phyloP scores from a whole-genome alignment of 2,113 vertebrate genomes.

The Opisthocomus hoazin region DNA sequence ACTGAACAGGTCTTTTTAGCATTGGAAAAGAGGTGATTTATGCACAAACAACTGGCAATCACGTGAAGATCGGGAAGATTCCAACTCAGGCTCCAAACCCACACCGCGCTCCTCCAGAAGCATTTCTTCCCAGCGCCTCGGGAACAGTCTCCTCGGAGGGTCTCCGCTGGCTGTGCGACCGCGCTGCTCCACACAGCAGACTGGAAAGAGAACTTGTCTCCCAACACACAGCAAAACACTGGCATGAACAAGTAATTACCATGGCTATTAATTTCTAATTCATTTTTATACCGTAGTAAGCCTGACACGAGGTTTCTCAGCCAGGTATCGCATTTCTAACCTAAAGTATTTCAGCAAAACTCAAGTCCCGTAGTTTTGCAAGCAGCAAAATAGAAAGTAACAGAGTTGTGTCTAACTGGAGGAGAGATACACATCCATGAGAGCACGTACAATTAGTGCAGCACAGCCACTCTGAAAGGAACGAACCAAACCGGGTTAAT shows the following conservation, averaged over 20 bases:
- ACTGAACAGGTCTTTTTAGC: background rate
- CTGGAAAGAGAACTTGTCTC: background rate
- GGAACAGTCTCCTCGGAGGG: background rate
- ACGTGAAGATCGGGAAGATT: background rate
- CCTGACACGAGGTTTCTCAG: background rate
- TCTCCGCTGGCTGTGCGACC: background rate
- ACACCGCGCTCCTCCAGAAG: background rate
- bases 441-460: constrained; percentile 37
- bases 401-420: constrained; percentile 23
- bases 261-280: constrained; percentile 61
- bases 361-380: constrained; percentile 45
- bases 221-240: background rate
- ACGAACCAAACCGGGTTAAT: background rate
- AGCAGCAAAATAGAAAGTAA: constrained; percentile 54
- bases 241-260: background rate
- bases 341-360: constrained; percentile 52
- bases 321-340: background rate
- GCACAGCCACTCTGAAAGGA: constrained; percentile 45
- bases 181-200: background rate
- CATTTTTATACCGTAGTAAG: background rate
- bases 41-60: background rate
- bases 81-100: background rate
- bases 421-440: constrained; percentile 15
- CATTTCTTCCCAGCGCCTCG: background rate
- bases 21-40: background rate